Evolutionary conservation across 2,888 invertebrate species (phyloP), one percentile per base, ranked within the genome.

Genomic region (Diloba caeruleocephala): DNA sequence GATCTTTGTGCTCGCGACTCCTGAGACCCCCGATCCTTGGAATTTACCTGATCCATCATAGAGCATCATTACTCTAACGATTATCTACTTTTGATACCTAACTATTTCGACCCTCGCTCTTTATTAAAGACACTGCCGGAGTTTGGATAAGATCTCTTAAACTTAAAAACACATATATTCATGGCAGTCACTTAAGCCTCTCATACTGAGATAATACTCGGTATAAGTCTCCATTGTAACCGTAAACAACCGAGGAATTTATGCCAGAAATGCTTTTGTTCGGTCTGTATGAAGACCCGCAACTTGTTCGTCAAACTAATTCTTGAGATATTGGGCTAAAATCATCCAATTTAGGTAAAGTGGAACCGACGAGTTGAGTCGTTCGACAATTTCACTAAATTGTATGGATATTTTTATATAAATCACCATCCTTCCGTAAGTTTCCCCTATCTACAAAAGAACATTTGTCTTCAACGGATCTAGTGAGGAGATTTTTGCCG

Each of bases 381-480:
- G 82, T 91, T 92, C 89, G 89, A 90, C 87, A 74, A 85, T 84
- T 85, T 77, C 78, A 84, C 84, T 83, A 89, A 89, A 90, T 89
- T 89, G 88, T 89, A 89, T 87, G 88, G 88, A 88, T 90, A 89
- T 92, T 91, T n/a, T 90, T 84, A 89, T 89, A 92, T 90, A 91
- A 90, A 93, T 92, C 84, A 87, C 80, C 84, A 81, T 85, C 84
- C 85, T 87, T 86, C 80, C 83, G 81, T 80, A 80, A 81, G 82
- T 85, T 82, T 89, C 84, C 79, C 86, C 85, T 88, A 87, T 90
- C 88, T 85, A 84, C 82, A 87, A 88, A 87, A 78, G 82, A 78
- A 83, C 86, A 89, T 92, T 92, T 90, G 88, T 90, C 89, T 88
- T 81, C 78, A 84, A 84, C 78, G 82, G 78, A 85, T 88, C 82